Percentiles rank a stretch among this genome's conserved stretches.
Evolutionary conservation across 2,113 vertebrate genomes (phyloP).

Genomic region (Ptyas mucosa): DNA sequence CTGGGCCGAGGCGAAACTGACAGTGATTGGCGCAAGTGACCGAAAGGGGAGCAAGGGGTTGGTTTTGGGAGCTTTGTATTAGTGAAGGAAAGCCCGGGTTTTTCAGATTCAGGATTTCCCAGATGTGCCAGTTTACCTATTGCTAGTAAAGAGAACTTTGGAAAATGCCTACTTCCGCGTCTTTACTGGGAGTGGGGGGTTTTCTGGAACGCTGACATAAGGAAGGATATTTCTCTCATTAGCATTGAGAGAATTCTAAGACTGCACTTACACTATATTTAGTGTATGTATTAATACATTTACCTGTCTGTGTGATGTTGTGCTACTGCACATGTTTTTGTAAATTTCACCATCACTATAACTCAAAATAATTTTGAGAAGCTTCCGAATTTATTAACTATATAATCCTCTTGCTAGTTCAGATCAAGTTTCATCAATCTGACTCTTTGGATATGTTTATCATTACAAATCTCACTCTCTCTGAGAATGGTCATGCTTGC

Average conservation of each 20-base stretch:
- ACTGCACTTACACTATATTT: not conserved
- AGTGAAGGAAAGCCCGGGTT: too few species aligned
- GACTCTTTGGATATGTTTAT: not conserved
- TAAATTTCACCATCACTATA: not conserved
- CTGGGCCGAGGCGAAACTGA: too few species aligned
- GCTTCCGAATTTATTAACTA: slow-evolving; percentile 11
- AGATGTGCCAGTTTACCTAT: too few species aligned
- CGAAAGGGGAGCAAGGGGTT: too few species aligned
- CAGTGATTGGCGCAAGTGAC: too few species aligned
- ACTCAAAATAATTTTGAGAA: not conserved
- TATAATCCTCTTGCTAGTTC: not conserved
- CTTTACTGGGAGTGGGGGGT: too few species aligned
- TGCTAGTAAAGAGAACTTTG: too few species aligned
- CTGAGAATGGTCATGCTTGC: not conserved
- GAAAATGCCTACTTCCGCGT: too few species aligned
- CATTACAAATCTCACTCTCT: not conserved
- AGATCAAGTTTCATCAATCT: not conserved
- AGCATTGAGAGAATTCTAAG: not conserved
- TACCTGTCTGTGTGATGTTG: not conserved
- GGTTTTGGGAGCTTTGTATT: too few species aligned
- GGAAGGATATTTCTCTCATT: slow-evolving; percentile 9
- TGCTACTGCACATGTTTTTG: not conserved
- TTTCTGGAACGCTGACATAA: too few species aligned
- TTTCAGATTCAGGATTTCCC: too few species aligned
- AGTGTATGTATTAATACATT: too few species aligned